phyloP scores from a whole-genome alignment of 2,888 invertebrate genomes.

The Tillus elongatus region DNA sequence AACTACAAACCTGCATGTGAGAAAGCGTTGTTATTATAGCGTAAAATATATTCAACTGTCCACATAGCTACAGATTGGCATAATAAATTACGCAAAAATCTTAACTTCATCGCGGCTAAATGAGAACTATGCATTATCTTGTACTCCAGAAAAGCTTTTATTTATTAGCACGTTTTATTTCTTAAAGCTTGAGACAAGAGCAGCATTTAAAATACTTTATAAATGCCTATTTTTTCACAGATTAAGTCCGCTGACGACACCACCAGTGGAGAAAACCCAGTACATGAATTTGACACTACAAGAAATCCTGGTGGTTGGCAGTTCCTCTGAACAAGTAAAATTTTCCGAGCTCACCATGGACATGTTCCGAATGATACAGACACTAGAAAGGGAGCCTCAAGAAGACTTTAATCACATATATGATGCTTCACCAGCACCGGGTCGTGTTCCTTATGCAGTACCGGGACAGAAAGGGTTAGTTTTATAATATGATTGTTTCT shows the following conservation, averaged over 20 bases:
- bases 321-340: slow-evolving; percentile 88
- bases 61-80: too few relatives aligned
- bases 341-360: slow-evolving; percentile 95
- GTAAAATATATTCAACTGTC: too few relatives aligned
- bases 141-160: too few relatives aligned
- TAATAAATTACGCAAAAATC: too few relatives aligned
- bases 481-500: not conserved
- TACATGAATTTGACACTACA: slow-evolving; percentile 82
- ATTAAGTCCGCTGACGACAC: slow-evolving; percentile 73
- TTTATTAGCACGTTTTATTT: too few relatives aligned
- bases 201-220: not conserved
- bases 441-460: slow-evolving; percentile 49
- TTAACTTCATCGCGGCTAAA: too few relatives aligned
- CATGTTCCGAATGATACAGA: slow-evolving; percentile 96
- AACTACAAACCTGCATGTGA: too few relatives aligned
- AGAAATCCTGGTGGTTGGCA: slow-evolving; percentile 90
- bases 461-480: slow-evolving; percentile 39
- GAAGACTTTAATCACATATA: slow-evolving; percentile 68
- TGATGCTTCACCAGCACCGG: slow-evolving; percentile 62
- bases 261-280: slow-evolving; percentile 78
- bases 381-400: slow-evolving; percentile 84
- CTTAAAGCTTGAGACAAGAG: slow-evolving; percentile 1
- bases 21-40: too few relatives aligned
- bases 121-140: too few relatives aligned
- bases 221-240: slow-evolving; percentile 40